A percentile compares a stretch with the other conserved stretches of the same genome.
These are phyloP conservation scores for Drosophila longiperda DNA, from an alignment of 2,888 invertebrate species.

Conservation along the genomic window DNA sequence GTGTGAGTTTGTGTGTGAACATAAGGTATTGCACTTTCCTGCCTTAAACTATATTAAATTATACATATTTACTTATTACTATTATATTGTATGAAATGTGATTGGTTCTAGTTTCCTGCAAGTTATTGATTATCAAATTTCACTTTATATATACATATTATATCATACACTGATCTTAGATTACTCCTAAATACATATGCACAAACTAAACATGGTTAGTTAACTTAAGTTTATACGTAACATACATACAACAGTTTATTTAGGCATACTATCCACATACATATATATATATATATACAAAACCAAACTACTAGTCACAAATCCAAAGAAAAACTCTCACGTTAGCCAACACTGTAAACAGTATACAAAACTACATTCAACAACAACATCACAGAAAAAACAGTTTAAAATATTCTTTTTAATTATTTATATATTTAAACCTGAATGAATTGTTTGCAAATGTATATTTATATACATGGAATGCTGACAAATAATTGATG, in stretches of 20 bases:
- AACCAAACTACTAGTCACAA: constrained; percentile 41
- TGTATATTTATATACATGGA: background rate
- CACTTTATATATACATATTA: constrained; percentile 26
- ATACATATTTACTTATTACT: constrained; percentile 19
- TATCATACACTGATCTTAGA: constrained; percentile 33
- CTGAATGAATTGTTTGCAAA: constrained; percentile 17
- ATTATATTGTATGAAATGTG: constrained; percentile 54
- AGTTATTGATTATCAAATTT: constrained; percentile 41
- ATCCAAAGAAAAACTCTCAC: constrained; percentile 4
- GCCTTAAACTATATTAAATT: constrained; percentile 20
- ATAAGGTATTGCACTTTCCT: constrained; percentile 52
- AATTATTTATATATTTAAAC: constrained; percentile 2
- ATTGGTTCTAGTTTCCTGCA: constrained; percentile 63
- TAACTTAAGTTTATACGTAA: constrained; percentile 32
- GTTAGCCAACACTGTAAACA: constrained; percentile 35
- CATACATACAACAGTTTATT: constrained; percentile 62
- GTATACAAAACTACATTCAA: background rate
- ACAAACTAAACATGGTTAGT: constrained; percentile 22
- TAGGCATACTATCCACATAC: constrained; percentile 36
- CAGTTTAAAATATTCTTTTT: background rate
- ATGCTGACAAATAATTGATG: constrained; percentile 2
- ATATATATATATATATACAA: constrained; percentile 29
- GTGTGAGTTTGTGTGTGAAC: constrained; percentile 34
- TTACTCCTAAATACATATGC: constrained; percentile 45
- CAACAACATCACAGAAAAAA: constrained; percentile 21